Base-by-base conservation (phyloP, 2,113 vertebrate species). In the Gila orcuttii region DNA sequence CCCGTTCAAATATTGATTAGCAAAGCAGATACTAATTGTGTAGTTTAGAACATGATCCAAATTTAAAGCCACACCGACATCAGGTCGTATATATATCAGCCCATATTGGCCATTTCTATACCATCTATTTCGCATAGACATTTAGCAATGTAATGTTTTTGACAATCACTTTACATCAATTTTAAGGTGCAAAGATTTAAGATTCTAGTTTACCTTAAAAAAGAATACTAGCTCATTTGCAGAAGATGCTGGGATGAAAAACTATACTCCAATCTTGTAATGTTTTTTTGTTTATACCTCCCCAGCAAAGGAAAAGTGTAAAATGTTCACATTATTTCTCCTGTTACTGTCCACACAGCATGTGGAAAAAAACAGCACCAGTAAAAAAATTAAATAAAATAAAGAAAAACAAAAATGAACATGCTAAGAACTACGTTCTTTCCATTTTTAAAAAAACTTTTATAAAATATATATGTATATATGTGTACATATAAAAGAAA, bases 401-500 rank as follows among this genome's bases (percentile, higher is more conserved):
- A 50, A 89, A 86, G 57, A 45, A 84, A 89, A 86, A 83, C 75
- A 91, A 89, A 83, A 86, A 59, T 87, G 76, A 94, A 94, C 94
- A 94, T 90, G 91, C 93, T 94, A 93, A 91, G 92, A 93, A 93
- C 93, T 94, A 95, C 94, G 92, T 93, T 93, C 94, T 93, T 80
- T 82, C 93, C 91, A 93, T 95, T 94, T 71, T 95, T 94, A 96
- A 96, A 93, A 94, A 96, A 96, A 93, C 90, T 85, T 94, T 94
- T 95, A 95, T 95, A 95, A 95, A 95, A 96, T 95, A 96, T 96
- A 96, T 95, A 95, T 94, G 93, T 95, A 92, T 93, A 93, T 94
- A 93, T 94, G 64, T 87, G 75, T 87, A 86, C 87, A 93, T 95
- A 95, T 92, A 95, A 94, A 94, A 92, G 92, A 93, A 95, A 94